Conservation (phyloP, 2,113 vertebrate species). For the Platysteira castanea region DNA sequence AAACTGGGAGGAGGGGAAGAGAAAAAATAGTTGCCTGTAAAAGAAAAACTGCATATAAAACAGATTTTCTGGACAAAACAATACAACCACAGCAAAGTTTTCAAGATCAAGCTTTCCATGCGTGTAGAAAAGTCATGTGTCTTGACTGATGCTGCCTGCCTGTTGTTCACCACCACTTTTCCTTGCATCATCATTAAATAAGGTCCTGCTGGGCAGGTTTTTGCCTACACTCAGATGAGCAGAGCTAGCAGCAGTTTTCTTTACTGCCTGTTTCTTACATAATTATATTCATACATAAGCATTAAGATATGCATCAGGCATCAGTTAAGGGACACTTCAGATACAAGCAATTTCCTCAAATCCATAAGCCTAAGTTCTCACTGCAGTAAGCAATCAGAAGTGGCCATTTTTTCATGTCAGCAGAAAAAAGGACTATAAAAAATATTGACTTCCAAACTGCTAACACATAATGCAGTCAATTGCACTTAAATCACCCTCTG, state of each 20-base stretch:
- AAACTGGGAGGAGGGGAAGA: neutral
- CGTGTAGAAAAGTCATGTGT: neutral
- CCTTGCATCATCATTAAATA: neutral
- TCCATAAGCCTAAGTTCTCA: neutral
- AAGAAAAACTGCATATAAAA: neutral
- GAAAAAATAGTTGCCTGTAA: neutral
- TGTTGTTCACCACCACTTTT: neutral
- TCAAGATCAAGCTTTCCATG: neutral
- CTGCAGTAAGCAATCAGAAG: neutral
- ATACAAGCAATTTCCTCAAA: neutral
- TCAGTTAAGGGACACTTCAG: neutral
- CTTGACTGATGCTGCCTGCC: neutral
- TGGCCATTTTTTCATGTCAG: neutral
- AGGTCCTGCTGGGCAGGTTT: neutral
- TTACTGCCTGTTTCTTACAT: neutral
- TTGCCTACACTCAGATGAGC: neutral
- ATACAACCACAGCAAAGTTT: neutral
- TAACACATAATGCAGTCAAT: accelerated
- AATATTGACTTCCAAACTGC: neutral
- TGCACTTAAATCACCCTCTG: neutral
- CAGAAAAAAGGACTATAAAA: neutral
- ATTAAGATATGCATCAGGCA: neutral
- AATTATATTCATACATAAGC: neutral
- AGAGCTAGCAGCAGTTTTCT: neutral
- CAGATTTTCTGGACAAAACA: neutral